Base-by-base conservation (phyloP, 2,113 vertebrate species). In the Ictalurus furcatus region DNA sequence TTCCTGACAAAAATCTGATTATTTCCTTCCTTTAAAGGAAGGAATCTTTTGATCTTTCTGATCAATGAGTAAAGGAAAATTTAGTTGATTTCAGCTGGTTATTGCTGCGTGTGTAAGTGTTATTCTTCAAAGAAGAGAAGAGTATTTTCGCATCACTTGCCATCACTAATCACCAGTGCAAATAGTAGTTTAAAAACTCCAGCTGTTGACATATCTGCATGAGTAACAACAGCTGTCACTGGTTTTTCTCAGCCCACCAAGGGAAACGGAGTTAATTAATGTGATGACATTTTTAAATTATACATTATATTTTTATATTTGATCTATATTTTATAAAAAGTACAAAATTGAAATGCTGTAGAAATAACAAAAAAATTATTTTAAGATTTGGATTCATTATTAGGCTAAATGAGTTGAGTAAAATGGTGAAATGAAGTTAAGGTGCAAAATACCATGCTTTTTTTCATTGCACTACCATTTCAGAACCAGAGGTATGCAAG, bases 181-280 rank as follows among this genome's bases (percentile, higher is more conserved):
- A 56, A 84, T 59, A 69, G 59, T 54, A 73, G 13, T 58, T 83
- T 58, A 83, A 71, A 65, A 71, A 71, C 25, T 87, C 69, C 85
- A 89, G 79, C 85, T 87, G 85, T 89, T 87, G 21, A 73, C 80
- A 87, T 37, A 87, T 19, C 34, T 48, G 84, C 59, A 89, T 73
- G 54, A 69, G 16, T 71, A 63, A 61, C 79, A 48, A 16, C 84
- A 80, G 84, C 84, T 85, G 84, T 73, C 52, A 82, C 21, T 73
- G 21, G 52, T 83, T 83, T 58, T 54, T 82, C 56, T 58, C 87
- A 58, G 79, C 30, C 65, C 87, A 71, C 81, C 21, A 44, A 84
- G 34, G 56, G 58, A 84, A 61, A 34, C 81, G 8, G 21, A 56
- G 30, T 56, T 54, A n/a, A 79, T 79, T 80, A 19, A n/a, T 28